A percentile compares a stretch with the other conserved stretches of the same genome.
These are phyloP conservation scores for Astropecten irregularis DNA, from an alignment of 53 echinoderm and acorn worm species.

Conservation along the genomic window DNA sequence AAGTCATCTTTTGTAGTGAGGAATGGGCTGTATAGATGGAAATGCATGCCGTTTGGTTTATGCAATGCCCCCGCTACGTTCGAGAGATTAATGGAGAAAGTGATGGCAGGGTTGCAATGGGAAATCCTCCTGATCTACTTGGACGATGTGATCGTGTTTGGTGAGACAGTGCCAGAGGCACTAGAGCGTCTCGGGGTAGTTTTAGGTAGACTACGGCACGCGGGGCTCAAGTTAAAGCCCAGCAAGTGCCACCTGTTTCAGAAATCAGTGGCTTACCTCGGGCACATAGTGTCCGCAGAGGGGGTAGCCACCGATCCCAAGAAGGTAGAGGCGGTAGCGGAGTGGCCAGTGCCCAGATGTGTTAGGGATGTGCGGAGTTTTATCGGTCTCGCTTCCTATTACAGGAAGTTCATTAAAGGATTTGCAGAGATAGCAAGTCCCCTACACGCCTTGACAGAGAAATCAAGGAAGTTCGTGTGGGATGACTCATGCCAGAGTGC, in stretches of 20 bases:
- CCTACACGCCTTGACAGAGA: constrained; percentile 30
- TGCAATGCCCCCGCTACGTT: no score
- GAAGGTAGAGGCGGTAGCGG: constrained; percentile 13
- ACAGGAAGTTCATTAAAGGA: constrained; percentile 34
- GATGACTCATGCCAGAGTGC: not conserved
- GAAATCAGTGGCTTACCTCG: constrained; percentile 17
- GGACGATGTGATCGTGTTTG: no score
- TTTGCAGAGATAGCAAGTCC: constrained; percentile 56
- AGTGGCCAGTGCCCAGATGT: constrained; percentile 17
- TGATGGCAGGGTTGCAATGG: constrained; percentile 50
- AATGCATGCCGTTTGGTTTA: constrained; percentile 55
- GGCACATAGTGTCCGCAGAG: constrained; percentile 15
- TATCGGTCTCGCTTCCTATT: constrained; percentile 46
- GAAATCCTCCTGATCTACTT: constrained; percentile 9
- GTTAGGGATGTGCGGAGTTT: constrained; percentile 44
- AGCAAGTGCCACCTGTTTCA: constrained; percentile 13
- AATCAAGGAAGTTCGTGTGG: not conserved
- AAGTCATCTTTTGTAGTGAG: not conserved
- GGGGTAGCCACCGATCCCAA: constrained; percentile 41
- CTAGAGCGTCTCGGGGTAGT: not conserved
- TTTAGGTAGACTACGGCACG: constrained; percentile 8
- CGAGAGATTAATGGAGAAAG: no score
- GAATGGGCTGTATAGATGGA: constrained; percentile 13
- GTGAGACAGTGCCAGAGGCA: constrained; percentile 13
- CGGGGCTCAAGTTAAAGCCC: constrained; percentile 15